Evolutionary conservation across 2,797 vertebrate species (phyloP).

Genomic region (Hydrocynus forskahlii): DNA sequence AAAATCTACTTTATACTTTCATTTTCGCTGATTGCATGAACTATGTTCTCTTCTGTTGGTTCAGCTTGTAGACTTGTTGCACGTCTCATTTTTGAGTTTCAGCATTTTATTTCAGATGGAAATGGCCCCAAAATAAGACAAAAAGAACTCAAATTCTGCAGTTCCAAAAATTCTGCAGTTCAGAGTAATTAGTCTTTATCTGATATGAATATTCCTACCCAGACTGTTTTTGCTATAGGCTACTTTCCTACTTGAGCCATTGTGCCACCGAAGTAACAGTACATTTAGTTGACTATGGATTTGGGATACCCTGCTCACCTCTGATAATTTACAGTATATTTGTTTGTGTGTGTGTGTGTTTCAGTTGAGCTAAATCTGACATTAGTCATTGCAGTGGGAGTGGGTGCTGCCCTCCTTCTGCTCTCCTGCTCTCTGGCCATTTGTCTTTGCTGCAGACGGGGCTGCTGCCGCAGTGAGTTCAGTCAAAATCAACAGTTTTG

Average conservation of each 20-base stretch:
- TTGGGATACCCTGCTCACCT: not conserved
- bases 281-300: not conserved
- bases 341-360: not conserved
- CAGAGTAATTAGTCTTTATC: too few species aligned
- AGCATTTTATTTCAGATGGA: not conserved
- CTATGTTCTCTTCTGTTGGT: too few species aligned
- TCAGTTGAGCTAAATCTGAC: slow-evolving; percentile 73
- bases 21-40: too few species aligned
- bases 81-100: too few species aligned
- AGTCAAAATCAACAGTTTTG: not conserved
- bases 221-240: not conserved
- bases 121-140: too few species aligned
- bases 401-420: slow-evolving; percentile 61
- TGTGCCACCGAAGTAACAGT: not conserved
- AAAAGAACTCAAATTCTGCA: not conserved
- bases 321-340: not conserved
- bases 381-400: slow-evolving; percentile 68
- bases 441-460: slow-evolving; percentile 68
- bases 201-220: not conserved
- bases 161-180: too few species aligned
- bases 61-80: too few species aligned
- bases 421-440: slow-evolving; percentile 73
- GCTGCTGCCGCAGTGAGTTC: slow-evolving; percentile 59
- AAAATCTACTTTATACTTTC: too few species aligned
- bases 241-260: not conserved